phyloP scores from a whole-genome alignment of 2,113 vertebrate genomes.

The Kryptolebias marmoratus region DNA sequence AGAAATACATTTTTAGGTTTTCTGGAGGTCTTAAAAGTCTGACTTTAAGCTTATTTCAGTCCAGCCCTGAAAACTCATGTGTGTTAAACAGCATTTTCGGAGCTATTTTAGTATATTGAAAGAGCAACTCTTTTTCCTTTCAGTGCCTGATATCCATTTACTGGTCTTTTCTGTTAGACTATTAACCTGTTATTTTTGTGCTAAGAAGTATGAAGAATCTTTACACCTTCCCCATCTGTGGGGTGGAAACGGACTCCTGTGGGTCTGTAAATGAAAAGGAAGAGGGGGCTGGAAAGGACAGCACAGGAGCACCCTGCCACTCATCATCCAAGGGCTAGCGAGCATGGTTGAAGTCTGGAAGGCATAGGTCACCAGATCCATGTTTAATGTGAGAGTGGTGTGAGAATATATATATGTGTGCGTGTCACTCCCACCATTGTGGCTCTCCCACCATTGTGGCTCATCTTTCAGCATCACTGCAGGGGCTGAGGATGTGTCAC shows the following conservation, averaged over 20 bases:
- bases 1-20: too few relatives aligned
- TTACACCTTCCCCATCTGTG: background rate
- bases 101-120: background rate
- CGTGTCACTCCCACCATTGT: slow-evolving; percentile 35
- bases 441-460: slow-evolving; percentile 54
- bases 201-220: slow-evolving; percentile 10
- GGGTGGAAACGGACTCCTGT: slow-evolving; percentile 28
- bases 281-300: background rate
- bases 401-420: slow-evolving; percentile 38
- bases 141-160: background rate
- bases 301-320: slow-evolving; percentile 56
- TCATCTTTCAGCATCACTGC: slow-evolving; percentile 71
- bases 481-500: slow-evolving; percentile 73
- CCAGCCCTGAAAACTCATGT: background rate
- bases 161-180: background rate
- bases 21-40: too few relatives aligned
- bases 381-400: slow-evolving; percentile 60
- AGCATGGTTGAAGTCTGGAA: slow-evolving; percentile 68
- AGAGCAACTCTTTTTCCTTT: background rate
- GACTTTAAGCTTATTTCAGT: too few relatives aligned
- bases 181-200: background rate
- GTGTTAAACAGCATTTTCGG: background rate
- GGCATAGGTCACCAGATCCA: slow-evolving; percentile 68
- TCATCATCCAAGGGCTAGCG: slow-evolving; percentile 74
- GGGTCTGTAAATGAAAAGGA: slow-evolving; percentile 9